These are phyloP conservation scores for Lates calcarifer DNA, from an alignment of 2,113 vertebrate species.

Conservation along the genomic window DNA sequence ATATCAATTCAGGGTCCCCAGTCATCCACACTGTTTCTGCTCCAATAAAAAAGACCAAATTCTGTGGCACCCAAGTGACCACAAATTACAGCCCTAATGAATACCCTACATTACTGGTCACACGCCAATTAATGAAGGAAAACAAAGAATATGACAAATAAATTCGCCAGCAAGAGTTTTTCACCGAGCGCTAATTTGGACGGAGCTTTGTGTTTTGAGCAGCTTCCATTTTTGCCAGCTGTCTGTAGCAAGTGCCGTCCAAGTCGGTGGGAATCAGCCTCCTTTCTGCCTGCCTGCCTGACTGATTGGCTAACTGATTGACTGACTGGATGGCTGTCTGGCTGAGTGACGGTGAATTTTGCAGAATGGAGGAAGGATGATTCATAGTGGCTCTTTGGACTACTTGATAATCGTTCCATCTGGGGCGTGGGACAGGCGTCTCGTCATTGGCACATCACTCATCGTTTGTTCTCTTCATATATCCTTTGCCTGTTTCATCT, in stretches of 20 bases:
- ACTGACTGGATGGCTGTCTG: slow-evolving; percentile 32
- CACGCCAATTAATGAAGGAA: slow-evolving; percentile 62
- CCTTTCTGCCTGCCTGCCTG: slow-evolving; percentile 50
- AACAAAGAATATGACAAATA: slow-evolving; percentile 61
- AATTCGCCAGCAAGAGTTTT: slow-evolving; percentile 24
- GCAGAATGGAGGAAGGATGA: slow-evolving; percentile 68
- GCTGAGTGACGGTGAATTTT: slow-evolving; percentile 70
- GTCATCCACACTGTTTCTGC: slow-evolving; percentile 41
- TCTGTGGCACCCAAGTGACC: slow-evolving; percentile 61
- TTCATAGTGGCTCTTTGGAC: slow-evolving; percentile 71
- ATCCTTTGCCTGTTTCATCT: slow-evolving; percentile 17
- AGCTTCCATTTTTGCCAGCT: slow-evolving; percentile 55
- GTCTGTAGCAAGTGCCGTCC: slow-evolving; percentile 37
- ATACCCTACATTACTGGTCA: slow-evolving; percentile 60
- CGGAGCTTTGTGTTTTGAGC: slow-evolving; percentile 39
- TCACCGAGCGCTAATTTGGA: slow-evolving; percentile 42
- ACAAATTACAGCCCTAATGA: slow-evolving; percentile 66
- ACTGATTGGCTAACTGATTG: slow-evolving; percentile 33
- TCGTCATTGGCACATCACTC: slow-evolving; percentile 71
- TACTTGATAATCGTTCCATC: slow-evolving; percentile 81
- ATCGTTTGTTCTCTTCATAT: slow-evolving; percentile 64
- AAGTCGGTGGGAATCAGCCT: slow-evolving; percentile 45
- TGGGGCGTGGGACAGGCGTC: slow-evolving; percentile 72
- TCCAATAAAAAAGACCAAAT: slow-evolving; percentile 43
- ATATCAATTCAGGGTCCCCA: slow-evolving; percentile 69